A percentile compares a stretch with the other conserved stretches of the same genome.
Evolutionary conservation across 2,113 vertebrate species (phyloP).

Genomic region (Macrotis lagotis): DNA sequence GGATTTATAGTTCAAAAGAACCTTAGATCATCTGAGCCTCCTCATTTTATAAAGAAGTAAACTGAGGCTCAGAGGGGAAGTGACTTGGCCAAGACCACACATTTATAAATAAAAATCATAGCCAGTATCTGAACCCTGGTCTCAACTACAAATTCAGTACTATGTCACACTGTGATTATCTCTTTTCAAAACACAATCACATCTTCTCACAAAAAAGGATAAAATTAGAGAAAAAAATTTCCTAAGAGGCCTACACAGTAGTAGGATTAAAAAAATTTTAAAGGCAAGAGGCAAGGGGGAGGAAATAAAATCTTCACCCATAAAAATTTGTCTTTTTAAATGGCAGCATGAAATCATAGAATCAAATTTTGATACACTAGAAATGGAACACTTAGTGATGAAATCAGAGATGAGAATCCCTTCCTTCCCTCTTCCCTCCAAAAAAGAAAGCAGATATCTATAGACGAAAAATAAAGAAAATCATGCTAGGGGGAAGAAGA

Average conservation of each 20-base stretch:
- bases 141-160: not conserved
- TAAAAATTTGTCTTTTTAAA: conserved; percentile 37
- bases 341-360: not conserved
- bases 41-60: not conserved
- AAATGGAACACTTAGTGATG: conserved; percentile 20
- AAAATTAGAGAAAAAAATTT: not conserved
- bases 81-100: not conserved
- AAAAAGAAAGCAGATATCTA: not conserved
- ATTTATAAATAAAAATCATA: not conserved
- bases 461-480: not conserved
- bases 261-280: conserved; percentile 11
- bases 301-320: conserved; percentile 42
- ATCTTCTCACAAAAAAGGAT: not conserved
- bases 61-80: not conserved
- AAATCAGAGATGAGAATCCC: not conserved
- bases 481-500: not conserved
- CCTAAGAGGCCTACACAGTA: not conserved
- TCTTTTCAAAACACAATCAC: fast-evolving
- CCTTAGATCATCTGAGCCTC: not conserved
- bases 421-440: not conserved
- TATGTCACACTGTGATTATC: not conserved
- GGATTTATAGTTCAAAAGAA: not conserved
- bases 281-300: not conserved
- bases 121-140: not conserved
- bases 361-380: not conserved